Percentiles rank a stretch among this genome's conserved stretches.
Conservation (phyloP, 35 echinoderm and acorn worm species). For the Apostichopus californicus region DNA sequence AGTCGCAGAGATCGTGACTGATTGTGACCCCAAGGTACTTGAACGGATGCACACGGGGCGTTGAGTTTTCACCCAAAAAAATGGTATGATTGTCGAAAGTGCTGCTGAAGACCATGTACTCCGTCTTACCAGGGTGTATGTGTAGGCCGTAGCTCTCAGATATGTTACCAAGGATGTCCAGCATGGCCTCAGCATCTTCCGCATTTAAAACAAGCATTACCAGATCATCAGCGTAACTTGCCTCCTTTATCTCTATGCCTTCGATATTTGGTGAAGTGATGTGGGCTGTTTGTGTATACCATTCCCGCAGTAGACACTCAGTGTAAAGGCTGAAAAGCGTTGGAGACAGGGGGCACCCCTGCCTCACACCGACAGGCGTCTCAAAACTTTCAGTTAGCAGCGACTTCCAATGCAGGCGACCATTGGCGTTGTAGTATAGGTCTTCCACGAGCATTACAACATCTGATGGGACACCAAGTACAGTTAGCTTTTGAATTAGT, state of each 20-base stretch:
- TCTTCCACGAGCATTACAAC: not conserved
- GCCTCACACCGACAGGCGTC: not conserved
- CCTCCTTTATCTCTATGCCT: not conserved
- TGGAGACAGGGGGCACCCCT: not conserved
- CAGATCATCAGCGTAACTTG: not conserved
- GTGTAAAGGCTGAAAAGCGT: constrained; percentile 4
- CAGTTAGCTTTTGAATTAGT: not conserved
- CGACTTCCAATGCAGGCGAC: not conserved
- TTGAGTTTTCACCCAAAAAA: not conserved
- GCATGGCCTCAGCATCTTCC: not conserved
- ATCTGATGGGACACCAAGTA: not conserved
- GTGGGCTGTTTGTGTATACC: not conserved
- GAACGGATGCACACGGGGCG: not conserved
- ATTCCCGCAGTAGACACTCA: not conserved
- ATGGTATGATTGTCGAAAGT: not conserved
- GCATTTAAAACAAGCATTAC: not conserved
- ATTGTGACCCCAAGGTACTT: not conserved
- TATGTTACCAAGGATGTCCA: not conserved
- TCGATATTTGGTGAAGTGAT: constrained; percentile 9
- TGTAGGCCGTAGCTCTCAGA: not conserved
- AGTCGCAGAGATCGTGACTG: not conserved
- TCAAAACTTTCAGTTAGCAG: not conserved
- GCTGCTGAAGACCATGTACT: not conserved
- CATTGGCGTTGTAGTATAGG: constrained; percentile 1
- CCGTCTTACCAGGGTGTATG: not conserved